Base-by-base conservation (phyloP, 1,140 invertebrate genomes). In the Pseudomyrmex dendroicus region DNA sequence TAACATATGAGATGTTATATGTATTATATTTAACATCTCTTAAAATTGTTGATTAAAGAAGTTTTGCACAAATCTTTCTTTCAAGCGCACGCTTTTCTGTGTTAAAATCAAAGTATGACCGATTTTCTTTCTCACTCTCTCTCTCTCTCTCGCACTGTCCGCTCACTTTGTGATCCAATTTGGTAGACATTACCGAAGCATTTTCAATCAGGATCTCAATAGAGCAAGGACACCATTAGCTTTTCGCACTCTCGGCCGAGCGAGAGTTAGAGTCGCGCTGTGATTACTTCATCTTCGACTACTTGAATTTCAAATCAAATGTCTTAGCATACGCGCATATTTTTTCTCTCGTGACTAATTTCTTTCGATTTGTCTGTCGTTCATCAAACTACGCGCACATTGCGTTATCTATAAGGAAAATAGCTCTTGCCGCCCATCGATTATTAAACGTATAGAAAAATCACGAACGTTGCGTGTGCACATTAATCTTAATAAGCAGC, bases 151-250 rank as follows among this genome's bases (percentile, higher is more conserved):
- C 25, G 68, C 70, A 61, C 83, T 62, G 82, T 68, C 77, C 76
- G 83, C 83, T 91, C 86, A 87, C 83, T 91, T 89, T 5, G 35
- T 44, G 70, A 54, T 91, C 84, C 78, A 83, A 84, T 88, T 89
- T 84, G 72, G 72, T 87, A 88, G 88, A 89, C 84, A 83, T 84
- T 84, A 62, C 76, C 52, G 72, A 63, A 78, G 77, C 66, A 85
- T 83, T 89, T 88, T 89, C 76, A 84, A 88, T 87, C 86, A 68
- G 83, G 35, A 54, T 22, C 86, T 86, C 83, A 83, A 80, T 72
- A 52, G 86, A 77, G 70, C 86, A 84, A 88, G 86, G 86, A 84
- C 83, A 87, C 70, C 83, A 84, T 88, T 88, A 85, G 83, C 59
- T 85, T 87, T 86, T 88, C 86, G 73, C 83, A 87, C 83, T 84